Evolutionary conservation across 2,113 vertebrate species (phyloP).

Genomic region (Agapornis roseicollis): DNA sequence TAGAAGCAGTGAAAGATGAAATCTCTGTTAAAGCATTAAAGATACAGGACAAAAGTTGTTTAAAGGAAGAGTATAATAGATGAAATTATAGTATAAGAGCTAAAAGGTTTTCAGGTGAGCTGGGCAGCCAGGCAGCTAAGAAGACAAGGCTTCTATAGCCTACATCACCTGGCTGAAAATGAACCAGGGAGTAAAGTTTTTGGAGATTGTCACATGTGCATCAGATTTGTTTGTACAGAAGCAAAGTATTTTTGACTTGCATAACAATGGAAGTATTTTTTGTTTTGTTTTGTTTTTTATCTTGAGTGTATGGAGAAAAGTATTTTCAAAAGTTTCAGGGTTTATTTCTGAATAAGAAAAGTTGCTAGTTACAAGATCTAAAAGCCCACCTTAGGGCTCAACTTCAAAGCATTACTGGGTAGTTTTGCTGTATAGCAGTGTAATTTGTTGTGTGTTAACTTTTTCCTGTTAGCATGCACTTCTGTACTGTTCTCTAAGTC

Average conservation of each 20-base stretch:
- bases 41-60: background rate
- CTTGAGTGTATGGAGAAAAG: background rate
- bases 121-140: background rate
- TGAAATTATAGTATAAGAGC: background rate
- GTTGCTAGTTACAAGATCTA: background rate
- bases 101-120: background rate
- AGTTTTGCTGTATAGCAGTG: background rate
- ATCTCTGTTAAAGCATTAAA: background rate
- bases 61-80: background rate
- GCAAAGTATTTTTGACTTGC: background rate
- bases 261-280: accelerated
- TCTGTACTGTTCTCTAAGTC: background rate
- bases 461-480: background rate
- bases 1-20: background rate
- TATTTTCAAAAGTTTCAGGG: background rate
- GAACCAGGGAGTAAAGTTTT: background rate
- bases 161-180: background rate
- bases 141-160: background rate
- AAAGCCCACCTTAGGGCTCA: background rate
- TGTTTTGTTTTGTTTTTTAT: background rate
- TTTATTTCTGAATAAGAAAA: background rate
- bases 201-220: background rate
- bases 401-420: background rate
- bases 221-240: background rate
- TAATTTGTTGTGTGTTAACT: background rate